Evolutionary conservation across 2,113 vertebrate species (phyloP), one percentile per base, ranked within the genome.

Genomic region (Nettapus auritus): DNA sequence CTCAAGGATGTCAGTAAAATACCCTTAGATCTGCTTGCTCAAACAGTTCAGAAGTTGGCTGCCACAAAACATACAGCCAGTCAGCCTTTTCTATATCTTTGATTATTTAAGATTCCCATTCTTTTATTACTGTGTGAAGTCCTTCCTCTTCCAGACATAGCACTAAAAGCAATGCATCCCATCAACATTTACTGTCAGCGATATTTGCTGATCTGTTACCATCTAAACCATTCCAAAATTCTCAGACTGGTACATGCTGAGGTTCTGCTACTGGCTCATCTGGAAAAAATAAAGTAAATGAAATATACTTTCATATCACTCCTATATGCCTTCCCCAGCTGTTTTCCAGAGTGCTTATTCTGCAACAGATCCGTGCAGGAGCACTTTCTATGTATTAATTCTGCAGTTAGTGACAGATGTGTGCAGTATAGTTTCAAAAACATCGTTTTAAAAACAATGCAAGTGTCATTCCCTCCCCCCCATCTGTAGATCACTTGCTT

Each of bases 181-280:
- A 73, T 82, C 91, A 85, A 5, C 77, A 29, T 86, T 90, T 94
- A 85, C 86, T 94, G 88, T 89, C 68, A 94, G 82, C 63, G 70
- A 7, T 88, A 76, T 79, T 88, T 59, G 34, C 75, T 79, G 76
- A 44, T 90, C 85, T 90, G 74, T 95, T 90, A 86, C 85, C n/a
- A n/a, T 94, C 57, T 59, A 87, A 93, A 91, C 81, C 15, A 42
- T 89, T 91, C 85, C 93, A 94, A 88, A 94, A 95, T 96, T 95
- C 93, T 94, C 82, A 87, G 94, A 90, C 93, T 96, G 94, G 96
- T 97, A 97, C 94, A 95, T 88, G 86, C 82, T 95, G 95, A 91
- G 93, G 84, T 92, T 91, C 93, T 93, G 94, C 94, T 96, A 96
- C 93, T 96, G 90, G 71, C 31, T 90, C 88, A 95, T 96, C 92